A percentile compares a stretch with the other conserved stretches of the same genome.
Evolutionary conservation across 2,797 vertebrate genomes (phyloP).

Genomic region (Lophotriccus pileatus): DNA sequence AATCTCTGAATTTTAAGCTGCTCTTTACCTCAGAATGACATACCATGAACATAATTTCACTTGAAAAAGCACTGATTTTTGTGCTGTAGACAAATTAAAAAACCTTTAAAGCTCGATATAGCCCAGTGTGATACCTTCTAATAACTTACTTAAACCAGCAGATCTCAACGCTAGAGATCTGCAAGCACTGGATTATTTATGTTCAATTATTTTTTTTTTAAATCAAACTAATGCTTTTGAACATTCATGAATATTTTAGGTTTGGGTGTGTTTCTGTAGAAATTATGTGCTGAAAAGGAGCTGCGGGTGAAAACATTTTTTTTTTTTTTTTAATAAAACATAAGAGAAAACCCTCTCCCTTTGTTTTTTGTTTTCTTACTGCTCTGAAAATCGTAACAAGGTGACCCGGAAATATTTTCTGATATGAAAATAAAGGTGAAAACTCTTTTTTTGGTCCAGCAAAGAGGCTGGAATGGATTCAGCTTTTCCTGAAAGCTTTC

Average conservation of each 20-base stretch:
- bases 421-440: background rate
- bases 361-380: background rate
- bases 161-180: background rate
- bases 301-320: accelerated
- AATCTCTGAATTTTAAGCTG: background rate
- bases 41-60: no score
- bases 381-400: background rate
- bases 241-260: background rate
- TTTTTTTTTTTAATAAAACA: no score
- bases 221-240: background rate
- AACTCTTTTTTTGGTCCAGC: background rate
- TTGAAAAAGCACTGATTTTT: background rate
- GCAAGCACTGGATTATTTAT: background rate
- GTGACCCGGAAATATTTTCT: background rate
- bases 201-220: background rate
- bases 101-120: background rate
- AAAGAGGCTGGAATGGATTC: background rate
- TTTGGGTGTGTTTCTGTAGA: background rate
- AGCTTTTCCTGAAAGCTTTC: background rate
- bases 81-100: background rate
- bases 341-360: background rate
- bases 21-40: no score
- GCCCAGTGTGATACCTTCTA: background rate
- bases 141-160: background rate
- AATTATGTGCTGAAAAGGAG: background rate